Conservation (phyloP, 1,140 invertebrate species). For the Phymorhynchus buccinoides region DNA sequence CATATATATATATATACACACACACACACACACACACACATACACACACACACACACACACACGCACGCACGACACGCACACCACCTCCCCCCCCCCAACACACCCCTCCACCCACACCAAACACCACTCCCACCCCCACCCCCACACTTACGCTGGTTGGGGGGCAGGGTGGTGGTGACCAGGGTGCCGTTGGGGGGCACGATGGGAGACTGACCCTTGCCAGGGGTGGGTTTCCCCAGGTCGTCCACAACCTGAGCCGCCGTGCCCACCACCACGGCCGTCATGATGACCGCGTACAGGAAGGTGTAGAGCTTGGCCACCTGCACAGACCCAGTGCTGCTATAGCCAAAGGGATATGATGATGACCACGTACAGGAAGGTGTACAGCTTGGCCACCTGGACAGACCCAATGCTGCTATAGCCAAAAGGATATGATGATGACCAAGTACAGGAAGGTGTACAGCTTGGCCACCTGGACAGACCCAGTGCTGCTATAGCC, state of each 20-base stretch:
- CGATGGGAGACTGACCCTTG: neutral
- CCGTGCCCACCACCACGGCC: constrained; percentile 65
- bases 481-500: no score
- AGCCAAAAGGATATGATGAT: neutral
- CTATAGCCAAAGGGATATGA: no score
- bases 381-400: no score
- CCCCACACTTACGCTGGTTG: constrained; percentile 34
- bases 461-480: no score
- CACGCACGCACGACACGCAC: no score
- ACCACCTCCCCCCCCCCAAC: no score
- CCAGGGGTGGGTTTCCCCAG: constrained; percentile 6
- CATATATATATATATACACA: neutral
- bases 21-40: constrained; percentile 24
- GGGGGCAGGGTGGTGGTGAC: constrained; percentile 26
- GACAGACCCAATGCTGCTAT: no score
- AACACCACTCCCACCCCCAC: neutral
- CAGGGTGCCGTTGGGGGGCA: neutral
- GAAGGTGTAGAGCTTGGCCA: constrained; percentile 65
- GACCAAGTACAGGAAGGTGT: no score
- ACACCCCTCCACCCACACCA: no score
- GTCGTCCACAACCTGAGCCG: constrained; percentile 62
- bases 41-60: constrained; percentile 3
- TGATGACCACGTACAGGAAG: no score
- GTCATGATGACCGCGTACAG: constrained; percentile 67
- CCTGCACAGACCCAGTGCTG: constrained; percentile 45